These are phyloP conservation scores for Nephrotoma appendiculata DNA, from an alignment of 2,888 invertebrate species.

Conservation along the genomic window DNA sequence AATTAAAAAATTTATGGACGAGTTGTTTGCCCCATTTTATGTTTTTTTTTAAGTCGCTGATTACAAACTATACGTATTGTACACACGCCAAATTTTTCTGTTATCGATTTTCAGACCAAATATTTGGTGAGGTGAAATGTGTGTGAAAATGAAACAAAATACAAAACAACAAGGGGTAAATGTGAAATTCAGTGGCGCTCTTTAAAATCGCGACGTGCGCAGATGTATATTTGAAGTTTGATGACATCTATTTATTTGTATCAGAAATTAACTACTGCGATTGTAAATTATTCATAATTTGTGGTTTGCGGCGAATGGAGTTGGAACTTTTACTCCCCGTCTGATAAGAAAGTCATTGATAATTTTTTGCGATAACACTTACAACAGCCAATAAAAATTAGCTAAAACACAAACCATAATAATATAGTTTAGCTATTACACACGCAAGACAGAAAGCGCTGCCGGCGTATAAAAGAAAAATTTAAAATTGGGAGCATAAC, in stretches of 20 bases:
- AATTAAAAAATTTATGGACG: background rate
- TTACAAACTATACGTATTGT: background rate
- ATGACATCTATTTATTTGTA: background rate
- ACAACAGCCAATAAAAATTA: background rate
- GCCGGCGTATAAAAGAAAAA: too few species aligned
- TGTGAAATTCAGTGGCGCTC: background rate
- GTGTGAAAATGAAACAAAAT: background rate
- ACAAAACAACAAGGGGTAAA: background rate
- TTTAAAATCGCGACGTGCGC: background rate
- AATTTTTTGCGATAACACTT: background rate
- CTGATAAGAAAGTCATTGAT: too few species aligned
- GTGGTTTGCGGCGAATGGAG: background rate
- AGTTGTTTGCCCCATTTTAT: background rate
- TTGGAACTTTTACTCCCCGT: too few species aligned
- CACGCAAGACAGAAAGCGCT: background rate
- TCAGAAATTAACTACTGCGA: too few species aligned
- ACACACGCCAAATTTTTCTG: background rate
- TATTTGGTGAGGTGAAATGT: background rate
- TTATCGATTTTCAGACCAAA: background rate
- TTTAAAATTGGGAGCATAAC: background rate
- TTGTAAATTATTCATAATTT: too few species aligned
- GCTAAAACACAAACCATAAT: background rate
- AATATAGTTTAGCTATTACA: too few species aligned
- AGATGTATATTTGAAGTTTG: background rate
- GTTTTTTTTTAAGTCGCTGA: background rate